Percentiles rank a stretch among this genome's conserved stretches.
These are phyloP conservation scores for Caenorhabditis remanei DNA, from an alignment of 1,140 invertebrate genomes.

Conservation along the genomic window DNA sequence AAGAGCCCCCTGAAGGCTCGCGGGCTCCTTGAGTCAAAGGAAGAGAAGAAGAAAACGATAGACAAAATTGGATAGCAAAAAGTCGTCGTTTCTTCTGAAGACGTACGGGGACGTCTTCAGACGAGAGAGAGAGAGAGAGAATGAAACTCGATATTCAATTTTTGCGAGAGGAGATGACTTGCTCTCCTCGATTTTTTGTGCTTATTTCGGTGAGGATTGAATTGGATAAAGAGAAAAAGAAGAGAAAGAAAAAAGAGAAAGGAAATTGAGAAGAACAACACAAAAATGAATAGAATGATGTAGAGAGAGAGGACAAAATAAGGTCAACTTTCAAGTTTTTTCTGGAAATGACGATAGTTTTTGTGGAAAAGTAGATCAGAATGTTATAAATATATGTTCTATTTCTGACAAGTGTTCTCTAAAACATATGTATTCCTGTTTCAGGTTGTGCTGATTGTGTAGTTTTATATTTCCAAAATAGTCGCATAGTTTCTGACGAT, in stretches of 20 bases:
- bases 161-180: constrained; percentile 55
- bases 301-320: not conserved
- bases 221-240: constrained; percentile 52
- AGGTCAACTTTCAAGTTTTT: not conserved
- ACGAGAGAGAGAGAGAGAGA: constrained; percentile 10
- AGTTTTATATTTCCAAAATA: too few relatives aligned
- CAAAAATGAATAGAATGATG: not conserved
- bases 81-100: constrained; percentile 31
- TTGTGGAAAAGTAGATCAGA: too few relatives aligned
- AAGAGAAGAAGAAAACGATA: constrained; percentile 47
- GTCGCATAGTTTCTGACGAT: too few relatives aligned
- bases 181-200: constrained; percentile 54
- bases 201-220: constrained; percentile 51
- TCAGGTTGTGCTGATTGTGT: too few relatives aligned
- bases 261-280: not conserved
- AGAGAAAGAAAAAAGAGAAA: not conserved
- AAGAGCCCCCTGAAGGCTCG: constrained; percentile 46
- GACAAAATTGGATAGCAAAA: constrained; percentile 50
- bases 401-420: too few relatives aligned
- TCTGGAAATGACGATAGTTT: too few relatives aligned
- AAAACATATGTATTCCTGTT: too few relatives aligned
- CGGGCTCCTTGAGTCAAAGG: constrained; percentile 16
- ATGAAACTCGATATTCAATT: constrained; percentile 57
- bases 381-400: too few relatives aligned
- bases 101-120: constrained; percentile 44